These are phyloP conservation scores for Lepidocyrtoides sp. DNA, from an alignment of 2,888 invertebrate genomes.

Conservation along the genomic window DNA sequence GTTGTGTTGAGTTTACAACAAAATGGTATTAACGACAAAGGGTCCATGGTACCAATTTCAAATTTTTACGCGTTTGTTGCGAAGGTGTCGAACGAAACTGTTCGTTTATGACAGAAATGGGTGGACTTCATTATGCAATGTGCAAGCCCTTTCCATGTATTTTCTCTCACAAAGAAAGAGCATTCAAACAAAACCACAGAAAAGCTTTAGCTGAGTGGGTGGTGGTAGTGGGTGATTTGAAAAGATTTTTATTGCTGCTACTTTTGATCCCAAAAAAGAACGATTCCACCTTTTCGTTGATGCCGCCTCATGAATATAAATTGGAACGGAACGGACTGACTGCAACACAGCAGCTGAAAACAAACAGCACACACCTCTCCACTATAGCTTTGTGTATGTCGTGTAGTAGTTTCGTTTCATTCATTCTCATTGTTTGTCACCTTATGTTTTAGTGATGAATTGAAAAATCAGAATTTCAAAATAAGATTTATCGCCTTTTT, in stretches of 20 bases:
- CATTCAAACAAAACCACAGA: not conserved
- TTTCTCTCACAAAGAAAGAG: not conserved
- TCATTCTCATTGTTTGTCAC: not conserved
- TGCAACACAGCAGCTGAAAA: no score
- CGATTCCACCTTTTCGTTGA: no score
- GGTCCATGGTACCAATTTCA: no score
- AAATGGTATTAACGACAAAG: not conserved
- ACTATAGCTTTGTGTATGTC: no score
- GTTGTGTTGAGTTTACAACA: not conserved
- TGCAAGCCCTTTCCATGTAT: not conserved
- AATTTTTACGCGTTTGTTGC: not conserved
- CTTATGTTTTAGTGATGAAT: constrained; percentile 62
- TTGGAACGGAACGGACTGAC: no score
- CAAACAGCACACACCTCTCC: no score
- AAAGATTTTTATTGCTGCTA: no score
- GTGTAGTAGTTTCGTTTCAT: no score
- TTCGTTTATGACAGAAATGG: constrained; percentile 5
- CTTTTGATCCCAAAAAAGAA: no score
- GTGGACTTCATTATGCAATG: not conserved
- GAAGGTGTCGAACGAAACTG: no score
- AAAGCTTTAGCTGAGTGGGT: not conserved
- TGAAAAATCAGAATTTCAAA: constrained; percentile 64
- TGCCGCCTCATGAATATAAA: no score
- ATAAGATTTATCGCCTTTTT: constrained; percentile 28
- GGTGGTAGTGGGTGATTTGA: no score